Base-by-base conservation (phyloP, 2,888 invertebrate species). In the Clivina fossor region DNA sequence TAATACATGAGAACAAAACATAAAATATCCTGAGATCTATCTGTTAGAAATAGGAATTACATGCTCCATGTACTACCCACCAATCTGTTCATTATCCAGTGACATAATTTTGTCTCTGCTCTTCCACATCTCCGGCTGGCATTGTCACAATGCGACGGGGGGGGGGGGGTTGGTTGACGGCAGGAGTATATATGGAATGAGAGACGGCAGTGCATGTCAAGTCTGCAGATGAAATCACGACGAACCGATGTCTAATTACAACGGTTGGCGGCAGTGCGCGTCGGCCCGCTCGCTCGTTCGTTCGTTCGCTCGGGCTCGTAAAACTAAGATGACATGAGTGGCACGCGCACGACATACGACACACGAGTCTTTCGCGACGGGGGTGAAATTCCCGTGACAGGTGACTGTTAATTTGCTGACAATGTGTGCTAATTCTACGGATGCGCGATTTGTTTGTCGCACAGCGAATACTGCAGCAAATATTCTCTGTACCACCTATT, bases 261-360 rank as follows among this genome's bases (percentile, higher is more conserved):
- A 64, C 64, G 60, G 60, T 60, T 60, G 61, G 26, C 8, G 77
- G n/a, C n/a, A n/a, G n/a, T n/a, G n/a, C n/a, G n/a, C n/a, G n/a
- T n/a, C n/a, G n/a, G n/a, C n/a, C n/a, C n/a, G n/a, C n/a, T n/a
- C n/a, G n/a, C n/a, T n/a, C n/a, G n/a, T n/a, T n/a, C n/a, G n/a
- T n/a, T n/a, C n/a, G n/a, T n/a, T n/a, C n/a, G n/a, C n/a, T n/a
- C 78, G 75, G 75, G 76, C 72, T 74, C 74, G 76, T 74, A 74
- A 78, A 79, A 78, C 79, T 79, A 78, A 78, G 78, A 79, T 78
- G 75, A 78, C 78, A 78, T 78, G 78, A 78, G 75, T 74, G 63
- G 75, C 73, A n/a, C n/a, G 72, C 73, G 64, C 63, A 2, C 24
- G 43, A 43, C 26, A 37, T 15, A 7, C 8, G 37, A 49, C 49